Percentiles rank a stretch among this genome's conserved stretches.
phyloP scores from a whole-genome alignment of 2,888 invertebrate species.

The Xanthia icteritia region DNA sequence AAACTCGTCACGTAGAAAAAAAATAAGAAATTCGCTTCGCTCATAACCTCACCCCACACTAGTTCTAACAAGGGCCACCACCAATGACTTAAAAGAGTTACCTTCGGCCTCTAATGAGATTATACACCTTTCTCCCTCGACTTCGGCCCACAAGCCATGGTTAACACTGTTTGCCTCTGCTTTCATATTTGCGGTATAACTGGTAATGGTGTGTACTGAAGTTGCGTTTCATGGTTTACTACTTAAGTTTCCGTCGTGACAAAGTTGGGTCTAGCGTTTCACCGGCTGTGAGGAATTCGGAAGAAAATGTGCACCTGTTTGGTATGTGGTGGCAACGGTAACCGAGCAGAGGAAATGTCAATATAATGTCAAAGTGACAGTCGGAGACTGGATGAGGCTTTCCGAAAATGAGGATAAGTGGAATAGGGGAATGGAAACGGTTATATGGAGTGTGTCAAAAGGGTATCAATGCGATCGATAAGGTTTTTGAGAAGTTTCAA shows the following conservation, averaged over 20 bases:
- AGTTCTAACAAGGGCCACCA: constrained; percentile 70
- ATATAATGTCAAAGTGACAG: background rate
- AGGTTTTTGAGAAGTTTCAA: background rate
- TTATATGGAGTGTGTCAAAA: background rate
- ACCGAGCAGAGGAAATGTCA: background rate
- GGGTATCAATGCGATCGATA: background rate
- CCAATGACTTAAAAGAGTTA: constrained; percentile 77
- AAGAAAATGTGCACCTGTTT: constrained; percentile 39
- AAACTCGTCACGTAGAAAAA: background rate
- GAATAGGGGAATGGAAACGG: background rate
- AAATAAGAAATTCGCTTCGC: constrained; percentile 25
- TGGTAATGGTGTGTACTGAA: constrained; percentile 44
- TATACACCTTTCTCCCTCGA: constrained; percentile 73
- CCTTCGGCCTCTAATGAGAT: constrained; percentile 76
- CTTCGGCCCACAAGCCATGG: constrained; percentile 58
- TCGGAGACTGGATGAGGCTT: background rate
- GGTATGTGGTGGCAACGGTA: constrained; percentile 1
- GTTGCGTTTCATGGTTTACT: constrained; percentile 52
- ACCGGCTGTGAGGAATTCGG: constrained; percentile 41
- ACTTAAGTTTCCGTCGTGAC: constrained; percentile 43
- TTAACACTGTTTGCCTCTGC: constrained; percentile 58
- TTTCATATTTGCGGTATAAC: constrained; percentile 65
- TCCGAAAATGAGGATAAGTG: background rate
- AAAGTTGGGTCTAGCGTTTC: constrained; percentile 26
- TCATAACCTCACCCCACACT: constrained; percentile 28